Base-by-base conservation (phyloP, 2,888 invertebrate genomes). In the Lobophora halterata region DNA sequence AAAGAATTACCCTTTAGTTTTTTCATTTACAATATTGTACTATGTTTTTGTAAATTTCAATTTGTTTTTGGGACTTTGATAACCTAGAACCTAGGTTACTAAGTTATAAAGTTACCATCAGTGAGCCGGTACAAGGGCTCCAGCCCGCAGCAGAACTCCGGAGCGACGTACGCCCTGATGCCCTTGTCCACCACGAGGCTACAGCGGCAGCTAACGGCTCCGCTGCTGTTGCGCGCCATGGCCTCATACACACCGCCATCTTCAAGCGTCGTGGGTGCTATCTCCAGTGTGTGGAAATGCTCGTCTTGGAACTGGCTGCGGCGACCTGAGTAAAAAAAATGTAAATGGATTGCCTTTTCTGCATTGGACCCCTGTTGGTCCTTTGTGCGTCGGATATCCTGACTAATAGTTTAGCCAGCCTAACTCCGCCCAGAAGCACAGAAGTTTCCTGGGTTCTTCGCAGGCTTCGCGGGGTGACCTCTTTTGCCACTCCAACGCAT, bases 231-330 rank as follows among this genome's bases (percentile, higher is more conserved):
- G 41, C 91, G 89, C 0, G 96, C 97, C 37, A 92, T 90, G 1
- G 91, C 93, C 27, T 92, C 92, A 71, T 97, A 97, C 27, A 90
- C 88, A 0, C 96, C 97, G 0, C 93, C 92, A 67, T 97, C 96
- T 38, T 94, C 94, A 8, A 94, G 77, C 2, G 81, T 88, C 1
- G 96, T 93, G 29, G 93, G 93, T 2, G 91, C 91, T 37, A 98
- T 93, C 75, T 97, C 96, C 48, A 98, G 77, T 0, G 97, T 96
- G 67, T 94, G 93, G 79, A 97, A 96, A 53, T 92, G 90, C 19
- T 94, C 93, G 38, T 95, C 95, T 48, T 90, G 88, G 49, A 90
- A 92, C 52, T 91, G 90, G 2, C 83, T 75, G 54, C 88, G 90
- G 0, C 91, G 89, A 38, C 85, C 91, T 91, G 65, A n/a, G 9